Evolutionary conservation across 92 coral and sea anemone species (phyloP).

Genomic region (Paramuricea clavata): DNA sequence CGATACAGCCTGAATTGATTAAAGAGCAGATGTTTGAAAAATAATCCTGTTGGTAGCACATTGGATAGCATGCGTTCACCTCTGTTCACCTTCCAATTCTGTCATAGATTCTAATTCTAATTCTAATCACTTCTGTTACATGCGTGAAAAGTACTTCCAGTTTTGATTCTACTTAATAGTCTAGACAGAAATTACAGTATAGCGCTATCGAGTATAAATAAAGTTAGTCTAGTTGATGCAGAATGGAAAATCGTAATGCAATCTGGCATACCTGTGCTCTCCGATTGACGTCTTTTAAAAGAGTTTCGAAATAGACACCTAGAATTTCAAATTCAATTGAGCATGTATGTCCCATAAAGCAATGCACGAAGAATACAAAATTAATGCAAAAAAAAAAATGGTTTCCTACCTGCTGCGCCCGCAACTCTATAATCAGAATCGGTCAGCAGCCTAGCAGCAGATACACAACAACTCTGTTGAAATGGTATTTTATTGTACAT

Average conservation of each 20-base stretch:
- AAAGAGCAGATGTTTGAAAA: neutral
- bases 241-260: too few species aligned
- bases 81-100: too few species aligned
- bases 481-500: conserved; percentile 51
- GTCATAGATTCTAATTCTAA: too few species aligned
- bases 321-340: neutral
- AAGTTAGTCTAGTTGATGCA: neutral
- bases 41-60: too few species aligned
- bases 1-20: conserved; percentile 77
- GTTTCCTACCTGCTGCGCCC: conserved; percentile 41
- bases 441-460: conserved; percentile 37
- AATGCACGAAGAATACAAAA: neutral
- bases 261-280: conserved; percentile 22
- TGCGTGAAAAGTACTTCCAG: too few species aligned
- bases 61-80: too few species aligned
- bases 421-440: conserved; percentile 26
- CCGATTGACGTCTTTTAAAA: conserved; percentile 19
- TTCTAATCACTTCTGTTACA: too few species aligned
- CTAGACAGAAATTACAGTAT: too few species aligned
- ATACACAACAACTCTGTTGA: conserved; percentile 37
- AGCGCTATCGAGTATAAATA: too few species aligned
- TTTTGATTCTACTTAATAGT: too few species aligned
- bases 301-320: conserved; percentile 44
- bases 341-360: neutral
- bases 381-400: neutral